Evolutionary conservation across 2,888 invertebrate species (phyloP), one percentile per base, ranked within the genome.

Genomic region (Hololepta plana): DNA sequence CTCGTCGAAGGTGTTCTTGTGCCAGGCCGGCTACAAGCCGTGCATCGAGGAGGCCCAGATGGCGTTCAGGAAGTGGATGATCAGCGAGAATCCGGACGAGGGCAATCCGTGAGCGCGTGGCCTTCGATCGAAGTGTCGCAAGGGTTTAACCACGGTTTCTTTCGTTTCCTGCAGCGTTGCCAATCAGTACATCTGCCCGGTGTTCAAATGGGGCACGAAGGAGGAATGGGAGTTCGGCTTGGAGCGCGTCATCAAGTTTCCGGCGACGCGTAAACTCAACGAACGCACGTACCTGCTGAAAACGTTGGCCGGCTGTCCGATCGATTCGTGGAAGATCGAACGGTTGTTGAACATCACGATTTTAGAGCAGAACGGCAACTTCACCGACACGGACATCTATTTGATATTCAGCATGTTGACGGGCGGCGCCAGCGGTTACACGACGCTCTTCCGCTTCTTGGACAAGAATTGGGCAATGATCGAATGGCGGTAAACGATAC

Each of bases 161-260:
- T 26, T 23, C 23, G 15, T 12, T 27, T 22, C 31, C 46, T 45
- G 4, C 47, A 82, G 82, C 4, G 68, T 80, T 24, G 64, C 74
- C 10, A 76, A 74, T 49, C 70, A 72, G 43, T 75, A 67, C 48
- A 67, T 82, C 33, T 82, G 82, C 34, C 77, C 81, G 2, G 77
- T 82, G 1, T 81, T 82, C 50, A 72, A 72, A 51, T 81, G 77
- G 72, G 82, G 82, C 1, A 68, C 73, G 1, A 60, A 64, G 38
- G 69, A 75, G 22, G 81, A 82, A 48, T 84, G 81, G 81, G 70
- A 80, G 35, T 82, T 82, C 38, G 81, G 80, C 16, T 58, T 84
- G 1, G 67, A 80, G 35, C 60, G 80, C 6, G 69, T 81, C 1
- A 69, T 76, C 25, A 67, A 76, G 41, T 81, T 81, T 51, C 79